Conservation (phyloP, 1,140 invertebrate genomes). For the Aphelinus atriplicis region DNA sequence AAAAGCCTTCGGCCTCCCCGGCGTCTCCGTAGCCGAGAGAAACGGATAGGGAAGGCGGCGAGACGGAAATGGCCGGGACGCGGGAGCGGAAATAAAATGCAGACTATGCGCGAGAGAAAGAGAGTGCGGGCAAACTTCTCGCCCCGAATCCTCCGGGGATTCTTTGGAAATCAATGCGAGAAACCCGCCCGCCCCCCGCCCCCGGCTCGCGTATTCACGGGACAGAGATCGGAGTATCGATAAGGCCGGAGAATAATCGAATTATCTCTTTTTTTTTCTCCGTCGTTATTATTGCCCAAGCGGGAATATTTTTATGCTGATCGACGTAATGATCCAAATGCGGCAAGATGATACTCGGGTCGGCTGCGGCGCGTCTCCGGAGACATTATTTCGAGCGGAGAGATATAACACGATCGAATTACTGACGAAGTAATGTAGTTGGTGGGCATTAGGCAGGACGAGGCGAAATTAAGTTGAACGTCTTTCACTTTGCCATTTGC, state of each 20-base stretch:
- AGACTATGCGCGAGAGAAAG: neutral
- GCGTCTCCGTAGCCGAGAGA: neutral
- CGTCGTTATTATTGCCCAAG: neutral
- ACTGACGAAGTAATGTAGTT: no score
- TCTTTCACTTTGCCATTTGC: no score
- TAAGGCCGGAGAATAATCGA: conserved; percentile 1
- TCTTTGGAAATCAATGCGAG: conserved; percentile 27
- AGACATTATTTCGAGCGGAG: no score
- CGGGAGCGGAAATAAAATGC: conserved; percentile 23
- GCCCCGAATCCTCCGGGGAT: conserved; percentile 6
- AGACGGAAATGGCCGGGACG: conserved; percentile 6
- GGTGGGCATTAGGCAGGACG: no score
- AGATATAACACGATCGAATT: no score
- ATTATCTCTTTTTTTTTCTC: conserved; percentile 1
- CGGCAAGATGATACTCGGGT: no score
- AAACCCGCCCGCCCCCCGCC: neutral
- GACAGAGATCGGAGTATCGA: neutral
- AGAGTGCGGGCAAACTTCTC: no score
- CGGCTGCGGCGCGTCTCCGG: no score
- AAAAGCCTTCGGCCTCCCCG: neutral
- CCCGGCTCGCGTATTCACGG: neutral
- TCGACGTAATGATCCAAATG: no score
- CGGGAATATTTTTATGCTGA: no score
- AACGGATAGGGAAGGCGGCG: neutral
- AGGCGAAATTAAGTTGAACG: no score